Conservation (phyloP, 2,888 invertebrate species). For the Eurytoma adleriae region DNA sequence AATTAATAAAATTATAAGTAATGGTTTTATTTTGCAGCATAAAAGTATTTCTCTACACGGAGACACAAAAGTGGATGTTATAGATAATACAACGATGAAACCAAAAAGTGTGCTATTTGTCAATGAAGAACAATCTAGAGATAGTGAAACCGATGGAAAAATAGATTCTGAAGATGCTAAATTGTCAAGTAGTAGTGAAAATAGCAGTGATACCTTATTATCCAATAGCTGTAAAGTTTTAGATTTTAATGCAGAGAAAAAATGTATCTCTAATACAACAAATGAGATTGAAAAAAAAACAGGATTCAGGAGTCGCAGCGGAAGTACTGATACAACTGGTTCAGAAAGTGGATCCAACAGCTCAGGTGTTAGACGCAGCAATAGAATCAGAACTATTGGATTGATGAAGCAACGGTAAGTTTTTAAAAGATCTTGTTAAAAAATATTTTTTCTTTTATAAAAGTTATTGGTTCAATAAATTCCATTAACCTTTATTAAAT, state of each 20-base stretch:
- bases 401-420: constrained; percentile 80
- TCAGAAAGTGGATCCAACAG: constrained; percentile 74
- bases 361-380: constrained; percentile 82
- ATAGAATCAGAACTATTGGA: constrained; percentile 86
- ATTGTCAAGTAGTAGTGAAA: constrained; percentile 75
- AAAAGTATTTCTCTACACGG: constrained; percentile 28
- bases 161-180: constrained; percentile 70
- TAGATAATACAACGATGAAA: constrained; percentile 30
- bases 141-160: constrained; percentile 69
- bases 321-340: constrained; percentile 74
- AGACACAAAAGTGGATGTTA: constrained; percentile 28
- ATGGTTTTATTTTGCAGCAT: constrained; percentile 39
- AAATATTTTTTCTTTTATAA: constrained; percentile 5
- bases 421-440: neutral
- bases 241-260: constrained; percentile 64
- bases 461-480: neutral
- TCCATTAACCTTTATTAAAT: neutral
- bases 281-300: constrained; percentile 69
- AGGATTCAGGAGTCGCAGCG: constrained; percentile 71
- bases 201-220: constrained; percentile 78
- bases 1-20: constrained; percentile 50
- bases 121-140: constrained; percentile 66
- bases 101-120: constrained; percentile 35
- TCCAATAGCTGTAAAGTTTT: constrained; percentile 66
- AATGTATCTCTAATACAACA: constrained; percentile 55